phyloP scores from a whole-genome alignment of 2,797 vertebrate species.

The Rhinophrynus dorsalis region DNA sequence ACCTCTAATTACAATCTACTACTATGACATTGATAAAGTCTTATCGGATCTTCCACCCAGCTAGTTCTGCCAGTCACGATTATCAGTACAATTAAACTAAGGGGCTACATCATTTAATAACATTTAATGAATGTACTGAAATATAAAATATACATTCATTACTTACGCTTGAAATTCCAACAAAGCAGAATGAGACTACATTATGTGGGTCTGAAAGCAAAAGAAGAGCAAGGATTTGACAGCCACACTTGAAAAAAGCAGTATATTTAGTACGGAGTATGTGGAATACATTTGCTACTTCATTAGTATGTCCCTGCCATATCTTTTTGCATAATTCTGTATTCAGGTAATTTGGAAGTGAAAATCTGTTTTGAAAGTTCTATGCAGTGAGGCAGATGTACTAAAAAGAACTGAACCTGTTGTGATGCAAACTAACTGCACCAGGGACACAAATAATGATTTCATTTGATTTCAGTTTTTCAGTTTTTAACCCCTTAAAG shows the following conservation, averaged over 20 bases:
- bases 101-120: not conserved
- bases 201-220: slow-evolving; percentile 12
- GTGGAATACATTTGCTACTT: slow-evolving; percentile 37
- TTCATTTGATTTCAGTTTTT: too few species aligned
- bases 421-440: too few species aligned
- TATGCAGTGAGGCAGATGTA: too few species aligned
- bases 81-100: not conserved
- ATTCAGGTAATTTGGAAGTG: slow-evolving; percentile 1
- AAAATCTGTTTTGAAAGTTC: not conserved
- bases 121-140: not conserved
- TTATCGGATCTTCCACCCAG: not conserved
- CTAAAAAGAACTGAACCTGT: too few species aligned
- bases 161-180: slow-evolving; percentile 7
- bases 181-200: slow-evolving; percentile 8
- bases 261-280: slow-evolving; percentile 8
- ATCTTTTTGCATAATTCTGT: slow-evolving; percentile 20
- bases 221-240: slow-evolving; percentile 19
- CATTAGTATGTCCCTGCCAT: slow-evolving; percentile 7
- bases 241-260: slow-evolving; percentile 20
- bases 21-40: too few species aligned
- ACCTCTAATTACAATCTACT: too few species aligned
- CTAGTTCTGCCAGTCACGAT: not conserved
- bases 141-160: slow-evolving; percentile 10
- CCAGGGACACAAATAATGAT: too few species aligned
- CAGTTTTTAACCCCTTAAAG: too few species aligned